These are phyloP conservation scores for Parnassius orleans DNA, from an alignment of 2,888 invertebrate species.

Conservation along the genomic window DNA sequence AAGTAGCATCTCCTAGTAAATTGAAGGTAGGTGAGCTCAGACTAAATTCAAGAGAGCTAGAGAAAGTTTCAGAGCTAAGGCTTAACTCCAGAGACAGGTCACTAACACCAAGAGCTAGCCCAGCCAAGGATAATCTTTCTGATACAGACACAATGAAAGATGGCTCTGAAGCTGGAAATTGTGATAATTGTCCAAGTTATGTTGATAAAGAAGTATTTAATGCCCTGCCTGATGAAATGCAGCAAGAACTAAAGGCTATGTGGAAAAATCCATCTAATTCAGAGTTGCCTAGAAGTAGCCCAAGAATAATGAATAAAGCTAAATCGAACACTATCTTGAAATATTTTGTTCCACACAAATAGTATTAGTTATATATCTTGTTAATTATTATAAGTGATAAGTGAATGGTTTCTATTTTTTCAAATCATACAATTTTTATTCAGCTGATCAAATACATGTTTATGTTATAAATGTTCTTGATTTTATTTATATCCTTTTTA, in stretches of 20 bases:
- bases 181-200: slow-evolving; percentile 83
- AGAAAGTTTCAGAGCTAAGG: slow-evolving; percentile 75
- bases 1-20: slow-evolving; percentile 85
- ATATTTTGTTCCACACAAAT: slow-evolving; percentile 85
- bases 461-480: slow-evolving; percentile 67
- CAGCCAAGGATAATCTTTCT: slow-evolving; percentile 67
- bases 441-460: slow-evolving; percentile 80
- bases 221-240: slow-evolving; percentile 86
- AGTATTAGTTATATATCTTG: slow-evolving; percentile 78
- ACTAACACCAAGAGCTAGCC: slow-evolving; percentile 70
- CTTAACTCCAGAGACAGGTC: slow-evolving; percentile 71
- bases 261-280: slow-evolving; percentile 80
- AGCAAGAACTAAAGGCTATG: slow-evolving; percentile 86
- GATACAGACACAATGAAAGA: slow-evolving; percentile 70
- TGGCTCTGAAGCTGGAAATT: slow-evolving; percentile 57
- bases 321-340: slow-evolving; percentile 84
- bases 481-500: slow-evolving; percentile 26
- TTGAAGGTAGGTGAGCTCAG: slow-evolving; percentile 84
- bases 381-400: slow-evolving; percentile 77
- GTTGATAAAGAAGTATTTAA: slow-evolving; percentile 86
- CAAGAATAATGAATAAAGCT: slow-evolving; percentile 76
- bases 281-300: slow-evolving; percentile 63
- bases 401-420: slow-evolving; percentile 81
- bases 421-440: slow-evolving; percentile 80
- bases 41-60: slow-evolving; percentile 83